Conservation (phyloP, 2,888 invertebrate species). For the Darwinula stevensoni region DNA sequence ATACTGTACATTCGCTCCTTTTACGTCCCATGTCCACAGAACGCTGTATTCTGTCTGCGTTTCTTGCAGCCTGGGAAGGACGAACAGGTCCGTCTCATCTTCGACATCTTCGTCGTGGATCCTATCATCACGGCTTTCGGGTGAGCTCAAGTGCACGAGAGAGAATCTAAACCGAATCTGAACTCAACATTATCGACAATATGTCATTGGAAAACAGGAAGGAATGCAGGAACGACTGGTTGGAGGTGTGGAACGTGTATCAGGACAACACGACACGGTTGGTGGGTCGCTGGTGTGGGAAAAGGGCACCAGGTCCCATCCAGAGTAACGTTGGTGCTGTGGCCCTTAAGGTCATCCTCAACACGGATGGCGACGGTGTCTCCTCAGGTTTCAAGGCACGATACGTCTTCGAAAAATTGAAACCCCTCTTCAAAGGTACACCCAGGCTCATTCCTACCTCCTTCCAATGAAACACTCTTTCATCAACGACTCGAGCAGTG, state of each 20-base stretch:
- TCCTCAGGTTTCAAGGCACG: slow-evolving; percentile 86
- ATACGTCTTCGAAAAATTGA: slow-evolving; percentile 68
- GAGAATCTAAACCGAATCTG: not conserved
- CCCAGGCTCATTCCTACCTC: slow-evolving; percentile 6
- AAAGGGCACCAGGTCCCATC: slow-evolving; percentile 73
- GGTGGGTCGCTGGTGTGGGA: slow-evolving; percentile 70
- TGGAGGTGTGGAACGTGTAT: slow-evolving; percentile 71
- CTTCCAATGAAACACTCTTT: not conserved
- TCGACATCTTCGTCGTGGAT: slow-evolving; percentile 66
- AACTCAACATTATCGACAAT: too few species aligned
- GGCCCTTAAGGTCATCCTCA: slow-evolving; percentile 58
- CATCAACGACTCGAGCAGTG: slow-evolving; percentile 3
- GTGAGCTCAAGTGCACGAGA: not conserved
- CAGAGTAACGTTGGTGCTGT: slow-evolving; percentile 66
- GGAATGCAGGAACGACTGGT: slow-evolving; percentile 69
- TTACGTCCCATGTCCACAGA: too few species aligned
- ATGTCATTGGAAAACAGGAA: too few species aligned
- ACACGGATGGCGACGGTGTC: slow-evolving; percentile 56
- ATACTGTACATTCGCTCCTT: too few species aligned
- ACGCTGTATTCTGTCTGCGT: too few species aligned
- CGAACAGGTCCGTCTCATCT: slow-evolving; percentile 66
- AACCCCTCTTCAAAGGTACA: slow-evolving; percentile 45
- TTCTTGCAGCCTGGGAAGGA: slow-evolving; percentile 16
- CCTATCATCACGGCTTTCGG: slow-evolving; percentile 23
- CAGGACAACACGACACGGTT: slow-evolving; percentile 48